These are phyloP conservation scores for Endotricha flammealis DNA, from an alignment of 2,888 invertebrate genomes.

Conservation along the genomic window DNA sequence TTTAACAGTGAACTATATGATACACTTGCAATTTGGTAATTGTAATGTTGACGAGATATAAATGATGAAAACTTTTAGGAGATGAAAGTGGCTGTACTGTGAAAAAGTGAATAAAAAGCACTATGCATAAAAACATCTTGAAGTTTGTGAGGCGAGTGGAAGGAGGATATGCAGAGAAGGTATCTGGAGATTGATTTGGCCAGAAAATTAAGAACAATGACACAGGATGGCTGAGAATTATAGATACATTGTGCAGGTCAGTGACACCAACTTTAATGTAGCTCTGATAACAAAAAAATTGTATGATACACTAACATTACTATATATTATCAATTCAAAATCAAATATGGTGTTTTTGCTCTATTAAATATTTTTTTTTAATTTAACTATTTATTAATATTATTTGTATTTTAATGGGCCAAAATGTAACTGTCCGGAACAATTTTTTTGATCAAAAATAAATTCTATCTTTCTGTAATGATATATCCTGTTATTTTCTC, in stretches of 20 bases:
- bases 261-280: constrained; percentile 24
- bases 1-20: constrained; percentile 1
- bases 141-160: constrained; percentile 24
- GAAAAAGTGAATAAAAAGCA: constrained; percentile 1
- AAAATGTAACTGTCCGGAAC: too few species aligned
- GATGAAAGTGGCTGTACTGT: not conserved
- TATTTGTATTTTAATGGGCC: too few species aligned
- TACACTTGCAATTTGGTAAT: not conserved
- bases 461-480: too few species aligned
- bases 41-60: not conserved
- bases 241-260: constrained; percentile 87
- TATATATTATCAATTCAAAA: too few species aligned
- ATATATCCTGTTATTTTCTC: too few species aligned
- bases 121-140: constrained; percentile 28
- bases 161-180: constrained; percentile 39
- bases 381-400: too few species aligned
- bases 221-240: constrained; percentile 81
- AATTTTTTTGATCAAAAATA: too few species aligned
- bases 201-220: constrained; percentile 54
- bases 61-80: constrained; percentile 10
- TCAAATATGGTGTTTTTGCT: too few species aligned
- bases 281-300: too few species aligned
- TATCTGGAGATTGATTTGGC: constrained; percentile 36
- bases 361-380: too few species aligned
- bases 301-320: too few species aligned